phyloP scores from a whole-genome alignment of 2,113 vertebrate genomes.

The Centropristis striata region DNA sequence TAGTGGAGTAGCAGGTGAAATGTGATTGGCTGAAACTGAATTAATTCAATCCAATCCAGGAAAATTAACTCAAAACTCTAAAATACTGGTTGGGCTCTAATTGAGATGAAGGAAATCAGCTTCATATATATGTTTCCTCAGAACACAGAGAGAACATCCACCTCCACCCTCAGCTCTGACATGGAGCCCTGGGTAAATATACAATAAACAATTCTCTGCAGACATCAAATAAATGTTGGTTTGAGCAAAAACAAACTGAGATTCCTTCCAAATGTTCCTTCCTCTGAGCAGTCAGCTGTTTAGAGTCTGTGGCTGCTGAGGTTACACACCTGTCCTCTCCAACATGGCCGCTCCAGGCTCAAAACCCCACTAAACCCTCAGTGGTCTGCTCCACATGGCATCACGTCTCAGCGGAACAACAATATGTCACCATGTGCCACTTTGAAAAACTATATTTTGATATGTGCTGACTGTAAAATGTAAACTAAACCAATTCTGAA shows the following conservation, averaged over 20 bases:
- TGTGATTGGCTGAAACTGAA: too few species aligned
- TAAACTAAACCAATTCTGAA: constrained; percentile 13
- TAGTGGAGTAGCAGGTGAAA: not conserved
- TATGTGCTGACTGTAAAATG: constrained; percentile 15
- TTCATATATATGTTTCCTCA: not conserved
- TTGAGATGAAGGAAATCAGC: not conserved
- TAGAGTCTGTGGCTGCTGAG: constrained; percentile 59
- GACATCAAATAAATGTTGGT: constrained; percentile 71
- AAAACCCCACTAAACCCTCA: constrained; percentile 40
- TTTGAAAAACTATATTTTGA: constrained; percentile 39
- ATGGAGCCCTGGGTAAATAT: constrained; percentile 49
- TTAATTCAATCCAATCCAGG: too few species aligned
- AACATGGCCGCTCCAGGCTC: constrained; percentile 35
- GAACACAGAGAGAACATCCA: too few species aligned
- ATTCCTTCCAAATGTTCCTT: constrained; percentile 57
- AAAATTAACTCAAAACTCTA: too few species aligned
- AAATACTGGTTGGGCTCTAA: too few species aligned
- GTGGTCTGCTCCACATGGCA: constrained; percentile 37
- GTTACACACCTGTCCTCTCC: constrained; percentile 77
- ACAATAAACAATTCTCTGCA: constrained; percentile 66
- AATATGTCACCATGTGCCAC: constrained; percentile 15
- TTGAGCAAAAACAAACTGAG: constrained; percentile 64
- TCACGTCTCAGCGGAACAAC: constrained; percentile 10
- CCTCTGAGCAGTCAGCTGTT: constrained; percentile 70
- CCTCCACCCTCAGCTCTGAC: constrained; percentile 59